A percentile compares a stretch with the other conserved stretches of the same genome.
These are phyloP conservation scores for Cephus spinipes DNA, from an alignment of 2,888 invertebrate species.

Conservation along the genomic window DNA sequence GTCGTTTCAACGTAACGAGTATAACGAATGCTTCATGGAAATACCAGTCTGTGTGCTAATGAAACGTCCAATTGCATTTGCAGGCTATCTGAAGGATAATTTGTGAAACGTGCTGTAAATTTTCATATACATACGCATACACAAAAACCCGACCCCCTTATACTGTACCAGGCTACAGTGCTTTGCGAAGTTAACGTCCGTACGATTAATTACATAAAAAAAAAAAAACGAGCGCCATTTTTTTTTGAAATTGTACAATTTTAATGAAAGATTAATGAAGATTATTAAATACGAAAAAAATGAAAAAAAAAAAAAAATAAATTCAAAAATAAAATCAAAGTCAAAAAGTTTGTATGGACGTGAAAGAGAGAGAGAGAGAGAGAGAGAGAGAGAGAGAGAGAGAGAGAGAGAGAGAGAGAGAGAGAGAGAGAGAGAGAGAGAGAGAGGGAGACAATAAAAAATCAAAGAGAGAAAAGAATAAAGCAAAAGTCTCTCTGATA, in stretches of 20 bases:
- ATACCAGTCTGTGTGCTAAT: neutral
- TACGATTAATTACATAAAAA: neutral
- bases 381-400: no score
- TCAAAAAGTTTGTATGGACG: neutral
- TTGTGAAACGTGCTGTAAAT: neutral
- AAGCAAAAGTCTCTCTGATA: neutral
- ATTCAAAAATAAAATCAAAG: neutral
- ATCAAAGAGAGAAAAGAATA: neutral
- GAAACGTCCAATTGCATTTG: neutral
- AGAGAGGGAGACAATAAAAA: neutral
- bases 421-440: neutral
- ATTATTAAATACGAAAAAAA: neutral
- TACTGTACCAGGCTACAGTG: neutral
- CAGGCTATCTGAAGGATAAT: neutral
- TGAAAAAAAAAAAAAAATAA: no score
- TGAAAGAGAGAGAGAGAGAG: no score
- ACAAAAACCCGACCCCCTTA: neutral
- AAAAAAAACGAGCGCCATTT: neutral
- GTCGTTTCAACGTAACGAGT: neutral
- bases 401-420: no score
- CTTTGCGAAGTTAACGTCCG: neutral
- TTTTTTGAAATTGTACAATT: neutral
- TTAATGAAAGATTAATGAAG: neutral
- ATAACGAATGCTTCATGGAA: neutral
- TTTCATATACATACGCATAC: neutral